A percentile compares a stretch with the other conserved stretches of the same genome.
Evolutionary conservation across 92 coral and sea anemone genomes (phyloP).

Genomic region (Hydrozoanthus gracilis): DNA sequence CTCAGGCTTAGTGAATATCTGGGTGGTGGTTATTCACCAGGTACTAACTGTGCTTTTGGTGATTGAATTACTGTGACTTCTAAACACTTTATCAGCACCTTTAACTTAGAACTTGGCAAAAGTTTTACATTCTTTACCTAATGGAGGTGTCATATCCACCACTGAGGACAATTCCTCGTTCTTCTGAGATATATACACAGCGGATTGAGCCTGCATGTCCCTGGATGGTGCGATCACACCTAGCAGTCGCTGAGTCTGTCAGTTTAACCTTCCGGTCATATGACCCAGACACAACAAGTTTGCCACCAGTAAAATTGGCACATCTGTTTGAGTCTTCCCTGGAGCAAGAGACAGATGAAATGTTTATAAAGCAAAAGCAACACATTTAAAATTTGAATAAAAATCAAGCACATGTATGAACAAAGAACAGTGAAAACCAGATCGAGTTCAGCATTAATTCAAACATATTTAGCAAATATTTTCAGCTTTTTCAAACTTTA

Average conservation of each 20-base stretch:
- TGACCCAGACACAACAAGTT: conserved; percentile 89
- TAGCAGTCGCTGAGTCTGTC: conserved; percentile 82
- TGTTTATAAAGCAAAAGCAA: not conserved
- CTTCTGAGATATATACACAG: conserved; percentile 85
- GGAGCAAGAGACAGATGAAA: not conserved
- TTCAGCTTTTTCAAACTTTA: too few relatives aligned
- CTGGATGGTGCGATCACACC: conserved; percentile 82
- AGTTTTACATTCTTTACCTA: conserved; percentile 56
- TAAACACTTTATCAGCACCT: too few relatives aligned
- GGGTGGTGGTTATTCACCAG: too few relatives aligned
- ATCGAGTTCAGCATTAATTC: too few relatives aligned
- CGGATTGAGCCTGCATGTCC: conserved; percentile 98
- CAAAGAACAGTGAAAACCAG: too few relatives aligned
- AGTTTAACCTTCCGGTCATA: conserved; percentile 89
- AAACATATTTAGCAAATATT: too few relatives aligned
- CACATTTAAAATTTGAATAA: too few relatives aligned
- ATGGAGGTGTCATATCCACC: conserved; percentile 97
- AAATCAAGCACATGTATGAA: too few relatives aligned
- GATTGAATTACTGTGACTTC: too few relatives aligned
- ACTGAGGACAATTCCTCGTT: conserved; percentile 82
- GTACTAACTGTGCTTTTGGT: too few relatives aligned
- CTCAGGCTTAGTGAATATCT: too few relatives aligned
- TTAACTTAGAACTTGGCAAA: not conserved
- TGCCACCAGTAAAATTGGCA: conserved; percentile 84
- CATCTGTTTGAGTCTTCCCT: conserved; percentile 92